Conservation (phyloP, 2,888 invertebrate genomes). For the Cheilosia vulpina region DNA sequence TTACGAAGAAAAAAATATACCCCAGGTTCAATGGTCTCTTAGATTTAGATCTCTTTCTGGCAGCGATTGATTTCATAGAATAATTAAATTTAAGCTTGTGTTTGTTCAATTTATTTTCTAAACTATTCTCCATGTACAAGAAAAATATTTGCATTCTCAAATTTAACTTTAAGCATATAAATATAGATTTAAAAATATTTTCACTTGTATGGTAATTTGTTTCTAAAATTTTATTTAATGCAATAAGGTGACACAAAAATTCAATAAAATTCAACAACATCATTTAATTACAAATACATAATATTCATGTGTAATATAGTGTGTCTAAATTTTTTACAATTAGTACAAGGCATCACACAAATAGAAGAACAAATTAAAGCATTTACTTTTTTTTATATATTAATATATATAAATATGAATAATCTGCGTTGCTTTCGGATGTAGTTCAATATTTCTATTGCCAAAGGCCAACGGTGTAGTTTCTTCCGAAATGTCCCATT, state of each 20-base stretch:
- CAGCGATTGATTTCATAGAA: slow-evolving; percentile 55
- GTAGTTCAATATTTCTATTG: slow-evolving; percentile 76
- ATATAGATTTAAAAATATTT: slow-evolving; percentile 9
- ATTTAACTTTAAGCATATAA: slow-evolving; percentile 32
- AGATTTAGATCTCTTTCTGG: slow-evolving; percentile 61
- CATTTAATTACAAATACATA: slow-evolving; percentile 45
- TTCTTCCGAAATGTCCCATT: slow-evolving; percentile 91
- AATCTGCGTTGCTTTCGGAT: slow-evolving; percentile 25
- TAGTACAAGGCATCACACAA: slow-evolving; percentile 56
- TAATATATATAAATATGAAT: slow-evolving; percentile 62
- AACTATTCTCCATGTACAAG: slow-evolving; percentile 27
- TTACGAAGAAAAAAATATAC: slow-evolving; percentile 40
- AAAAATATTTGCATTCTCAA: slow-evolving; percentile 16
- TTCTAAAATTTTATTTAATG: slow-evolving; percentile 43
- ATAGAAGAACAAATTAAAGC: slow-evolving; percentile 46
- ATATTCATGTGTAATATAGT: not conserved
- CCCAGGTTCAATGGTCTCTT: slow-evolving; percentile 47
- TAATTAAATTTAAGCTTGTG: slow-evolving; percentile 34
- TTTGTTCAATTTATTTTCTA: slow-evolving; percentile 23
- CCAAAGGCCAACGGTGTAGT: slow-evolving; percentile 89
- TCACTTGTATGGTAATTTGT: slow-evolving; percentile 33
- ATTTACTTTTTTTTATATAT: slow-evolving; percentile 46
- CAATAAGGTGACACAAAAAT: slow-evolving; percentile 66
- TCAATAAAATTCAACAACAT: slow-evolving; percentile 40
- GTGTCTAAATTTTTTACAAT: slow-evolving; percentile 47